Evolutionary conservation across 2,888 invertebrate genomes (phyloP).

Genomic region (Chirona hameri): DNA sequence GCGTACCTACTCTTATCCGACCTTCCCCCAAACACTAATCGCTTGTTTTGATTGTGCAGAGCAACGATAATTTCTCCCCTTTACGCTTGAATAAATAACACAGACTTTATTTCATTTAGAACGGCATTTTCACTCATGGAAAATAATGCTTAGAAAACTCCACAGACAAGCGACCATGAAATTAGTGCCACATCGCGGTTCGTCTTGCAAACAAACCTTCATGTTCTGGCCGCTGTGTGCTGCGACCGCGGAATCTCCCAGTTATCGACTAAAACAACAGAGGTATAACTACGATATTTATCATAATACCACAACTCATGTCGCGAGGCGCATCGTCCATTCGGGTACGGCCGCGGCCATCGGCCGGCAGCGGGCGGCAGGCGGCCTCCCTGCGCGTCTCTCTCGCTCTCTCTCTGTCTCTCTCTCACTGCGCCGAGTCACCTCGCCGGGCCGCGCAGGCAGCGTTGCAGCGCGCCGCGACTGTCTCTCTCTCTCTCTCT

Average conservation of each 20-base stretch:
- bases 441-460: background rate
- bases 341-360: background rate
- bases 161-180: background rate
- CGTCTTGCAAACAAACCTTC: constrained; percentile 9
- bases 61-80: background rate
- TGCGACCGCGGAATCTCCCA: background rate
- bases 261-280: constrained; percentile 10
- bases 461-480: background rate
- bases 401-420: too few relatives aligned
- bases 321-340: background rate
- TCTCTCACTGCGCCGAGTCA: background rate
- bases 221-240: background rate
- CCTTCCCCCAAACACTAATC: too few relatives aligned
- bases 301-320: constrained; percentile 4
- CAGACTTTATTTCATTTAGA: constrained; percentile 27
- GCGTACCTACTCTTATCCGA: too few relatives aligned
- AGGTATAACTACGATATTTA: constrained; percentile 25
- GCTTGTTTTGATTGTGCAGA: too few relatives aligned
- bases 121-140: constrained; percentile 27
- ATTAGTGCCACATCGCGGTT: background rate
- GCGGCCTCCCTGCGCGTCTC: too few relatives aligned
- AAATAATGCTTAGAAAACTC: constrained; percentile 27
- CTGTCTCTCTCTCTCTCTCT: background rate
- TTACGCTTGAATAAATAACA: background rate
- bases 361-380: background rate